Percentiles rank a stretch among this genome's conserved stretches.
Conservation (phyloP, 1,140 invertebrate genomes). For the Liolophura sinensis region DNA sequence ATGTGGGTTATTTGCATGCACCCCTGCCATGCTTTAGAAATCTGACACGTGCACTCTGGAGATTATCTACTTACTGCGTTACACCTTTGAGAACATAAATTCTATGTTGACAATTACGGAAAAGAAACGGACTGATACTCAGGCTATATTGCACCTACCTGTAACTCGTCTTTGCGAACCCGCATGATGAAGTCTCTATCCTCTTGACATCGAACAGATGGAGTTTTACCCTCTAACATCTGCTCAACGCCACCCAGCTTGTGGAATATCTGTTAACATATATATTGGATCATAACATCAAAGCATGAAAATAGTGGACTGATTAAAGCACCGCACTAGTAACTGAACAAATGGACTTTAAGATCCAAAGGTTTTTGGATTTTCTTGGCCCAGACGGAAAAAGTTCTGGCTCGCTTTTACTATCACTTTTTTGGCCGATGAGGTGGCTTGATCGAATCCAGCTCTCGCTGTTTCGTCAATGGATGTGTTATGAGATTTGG, state of each 20-base stretch:
- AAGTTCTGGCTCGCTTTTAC: neutral
- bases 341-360: too few species aligned
- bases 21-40: too few species aligned
- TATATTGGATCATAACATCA: neutral
- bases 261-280: constrained; percentile 37
- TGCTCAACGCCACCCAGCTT: constrained; percentile 35
- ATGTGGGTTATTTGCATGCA: too few species aligned
- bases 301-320: too few species aligned
- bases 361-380: neutral
- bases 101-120: neutral
- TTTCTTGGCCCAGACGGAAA: too few species aligned
- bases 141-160: constrained; percentile 19
- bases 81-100: constrained; percentile 2
- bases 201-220: constrained; percentile 37
- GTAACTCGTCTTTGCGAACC: constrained; percentile 31
- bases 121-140: neutral
- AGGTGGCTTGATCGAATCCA: neutral
- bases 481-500: too few species aligned
- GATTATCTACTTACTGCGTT: neutral
- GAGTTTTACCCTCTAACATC: constrained; percentile 31
- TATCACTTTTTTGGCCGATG: neutral
- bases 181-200: constrained; percentile 46
- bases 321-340: too few species aligned
- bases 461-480: too few species aligned
- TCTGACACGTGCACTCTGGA: too few species aligned